These are phyloP conservation scores for Pterocles burchelli DNA, from an alignment of 2,113 vertebrate genomes.

Conservation along the genomic window DNA sequence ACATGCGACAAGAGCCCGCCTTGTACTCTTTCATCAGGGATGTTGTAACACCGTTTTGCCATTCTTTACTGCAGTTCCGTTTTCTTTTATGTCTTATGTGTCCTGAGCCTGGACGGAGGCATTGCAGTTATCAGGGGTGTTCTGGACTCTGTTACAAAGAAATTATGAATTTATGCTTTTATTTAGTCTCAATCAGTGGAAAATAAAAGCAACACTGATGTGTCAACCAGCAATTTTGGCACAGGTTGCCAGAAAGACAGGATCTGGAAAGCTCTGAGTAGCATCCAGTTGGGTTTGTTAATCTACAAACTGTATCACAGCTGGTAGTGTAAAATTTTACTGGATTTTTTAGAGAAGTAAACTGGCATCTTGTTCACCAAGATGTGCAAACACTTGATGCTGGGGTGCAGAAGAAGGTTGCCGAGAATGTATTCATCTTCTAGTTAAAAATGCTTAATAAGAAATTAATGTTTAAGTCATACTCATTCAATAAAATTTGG, in stretches of 20 bases:
- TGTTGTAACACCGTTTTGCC: background rate
- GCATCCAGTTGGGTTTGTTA: background rate
- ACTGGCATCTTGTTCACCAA: background rate
- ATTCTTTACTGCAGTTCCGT: background rate
- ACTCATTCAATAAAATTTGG: background rate
- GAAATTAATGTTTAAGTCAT: background rate
- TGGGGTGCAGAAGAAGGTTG: background rate
- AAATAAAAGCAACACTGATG: background rate
- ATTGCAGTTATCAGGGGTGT: background rate
- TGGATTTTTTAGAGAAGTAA: background rate
- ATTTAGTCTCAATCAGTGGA: background rate
- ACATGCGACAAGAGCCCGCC: background rate
- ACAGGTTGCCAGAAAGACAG: background rate
- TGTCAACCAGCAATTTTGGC: background rate
- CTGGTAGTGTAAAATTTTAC: background rate
- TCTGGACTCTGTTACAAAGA: conserved; percentile 28
- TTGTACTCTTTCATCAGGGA: background rate
- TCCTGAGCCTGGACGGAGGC: background rate
- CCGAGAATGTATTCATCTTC: background rate
- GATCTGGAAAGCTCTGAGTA: background rate
- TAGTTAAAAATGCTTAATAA: background rate
- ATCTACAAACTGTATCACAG: background rate
- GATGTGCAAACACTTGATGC: background rate
- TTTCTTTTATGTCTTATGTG: background rate
- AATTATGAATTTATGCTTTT: background rate